Evolutionary conservation across 2,797 vertebrate genomes (phyloP).

Genomic region (Pangasius larnaudii): DNA sequence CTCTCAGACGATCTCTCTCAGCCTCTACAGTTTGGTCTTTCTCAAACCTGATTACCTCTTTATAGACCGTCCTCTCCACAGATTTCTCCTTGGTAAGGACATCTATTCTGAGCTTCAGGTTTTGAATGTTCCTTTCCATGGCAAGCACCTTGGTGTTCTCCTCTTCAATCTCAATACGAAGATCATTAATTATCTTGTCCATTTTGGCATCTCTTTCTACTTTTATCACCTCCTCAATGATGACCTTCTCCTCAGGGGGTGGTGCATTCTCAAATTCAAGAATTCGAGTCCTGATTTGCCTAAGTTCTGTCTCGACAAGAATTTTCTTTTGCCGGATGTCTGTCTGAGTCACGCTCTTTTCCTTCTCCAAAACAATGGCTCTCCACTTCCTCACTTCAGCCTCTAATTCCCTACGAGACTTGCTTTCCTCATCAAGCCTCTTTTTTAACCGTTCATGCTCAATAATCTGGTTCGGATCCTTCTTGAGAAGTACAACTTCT

Average conservation of each 20-base stretch:
- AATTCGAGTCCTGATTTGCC: slow-evolving; percentile 83
- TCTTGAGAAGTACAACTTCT: slow-evolving; percentile 85
- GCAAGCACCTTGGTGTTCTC: slow-evolving; percentile 77
- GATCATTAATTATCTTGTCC: slow-evolving; percentile 76
- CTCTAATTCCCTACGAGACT: slow-evolving; percentile 83
- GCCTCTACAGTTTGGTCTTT: slow-evolving; percentile 86
- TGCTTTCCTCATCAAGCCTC: slow-evolving; percentile 83
- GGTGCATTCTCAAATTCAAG: slow-evolving; percentile 82
- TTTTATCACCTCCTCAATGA: slow-evolving; percentile 92
- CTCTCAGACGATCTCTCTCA: slow-evolving; percentile 82
- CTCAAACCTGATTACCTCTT: slow-evolving; percentile 92
- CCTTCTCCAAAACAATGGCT: slow-evolving; percentile 77
- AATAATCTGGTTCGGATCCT: slow-evolving; percentile 84
- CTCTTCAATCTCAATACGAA: slow-evolving; percentile 77
- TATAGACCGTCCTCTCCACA: slow-evolving; percentile 89
- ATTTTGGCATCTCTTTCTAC: slow-evolving; percentile 89
- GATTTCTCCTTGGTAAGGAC: slow-evolving; percentile 87
- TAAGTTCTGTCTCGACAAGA: slow-evolving; percentile 86
- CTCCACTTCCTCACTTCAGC: slow-evolving; percentile 84
- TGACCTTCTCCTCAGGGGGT: slow-evolving; percentile 86
- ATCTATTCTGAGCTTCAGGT: slow-evolving; percentile 81
- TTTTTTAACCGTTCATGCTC: slow-evolving; percentile 83
- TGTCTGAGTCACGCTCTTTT: slow-evolving; percentile 77
- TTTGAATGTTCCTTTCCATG: slow-evolving; percentile 84
- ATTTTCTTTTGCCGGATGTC: slow-evolving; percentile 88